Evolutionary conservation across 2,797 vertebrate genomes (phyloP), one percentile per base, ranked within the genome.

Genomic region (Aphelocoma californica): DNA sequence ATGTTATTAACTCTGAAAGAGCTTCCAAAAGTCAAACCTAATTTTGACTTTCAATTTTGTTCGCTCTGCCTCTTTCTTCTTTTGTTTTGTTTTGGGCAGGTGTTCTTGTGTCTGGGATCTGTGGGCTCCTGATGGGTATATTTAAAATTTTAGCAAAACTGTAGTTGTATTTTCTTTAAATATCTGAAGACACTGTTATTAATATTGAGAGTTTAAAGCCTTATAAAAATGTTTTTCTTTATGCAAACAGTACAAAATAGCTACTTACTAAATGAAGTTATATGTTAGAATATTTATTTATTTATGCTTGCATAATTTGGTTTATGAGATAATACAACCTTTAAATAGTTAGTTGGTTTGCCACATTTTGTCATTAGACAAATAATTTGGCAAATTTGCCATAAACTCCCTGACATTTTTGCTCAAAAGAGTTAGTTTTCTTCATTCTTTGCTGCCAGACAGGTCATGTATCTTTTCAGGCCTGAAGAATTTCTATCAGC

Each of bases 391-490:
- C 44, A 88, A 75, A 94, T 88, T 93, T 92, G 45, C 78, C n/a
- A 78, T 75, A 90, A 96, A 88, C 57, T 84, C 71, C 53, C 67
- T 94, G 64, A 82, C 51, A 95, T 62, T 94, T 94, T 85, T 70
- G 4, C 65, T 93, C 74, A 88, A 90, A 95, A 92, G 94, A 71
- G 86, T 93, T 95, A 74, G 88, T 95, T 94, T 95, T 88, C 90
- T 93, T 90, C 71, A 74, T 95, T 95, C 90, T 95, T 83, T 87
- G n/a, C 81, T 89, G 94, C 90, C 92, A 95, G 95, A 95, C 88
- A 96, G 94, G 92, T 96, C 83, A 25, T 90, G 88, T 87, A 94
- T 93, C 90, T 96, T 94, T 95, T 91, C 95, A 94, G 74, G 79
- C 88, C 64, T 36, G 74, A 96, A 92, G 94, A 96, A 93, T 93